Base-by-base conservation (phyloP, 1,140 invertebrate genomes). In the Limonius californicus region DNA sequence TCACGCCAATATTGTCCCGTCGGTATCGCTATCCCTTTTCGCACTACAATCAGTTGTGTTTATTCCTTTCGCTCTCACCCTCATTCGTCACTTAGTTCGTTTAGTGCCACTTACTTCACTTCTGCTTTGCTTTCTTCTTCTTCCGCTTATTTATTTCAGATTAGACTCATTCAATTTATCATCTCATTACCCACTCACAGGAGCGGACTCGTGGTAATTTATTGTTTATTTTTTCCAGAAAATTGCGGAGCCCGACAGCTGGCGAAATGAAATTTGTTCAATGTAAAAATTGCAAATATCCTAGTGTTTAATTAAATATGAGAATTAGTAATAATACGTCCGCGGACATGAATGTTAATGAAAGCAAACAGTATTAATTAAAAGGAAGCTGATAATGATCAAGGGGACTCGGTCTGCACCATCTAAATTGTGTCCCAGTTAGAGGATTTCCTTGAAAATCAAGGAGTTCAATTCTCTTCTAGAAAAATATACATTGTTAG, bases 111-210 rank as follows among this genome's bases (percentile, higher is more conserved):
- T 72, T 72, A 72, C 62, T 70, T 68, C 66, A 60, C 61, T 71
- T 71, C 67, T 72, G 66, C 45, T 72, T 69, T 50, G 45, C 45
- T 50, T 50, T 50, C 45, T 50, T 50, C 45, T 50, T 61, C 70
- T 72, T 72, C 69, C 72, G 72, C 70, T 72, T 74, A 74, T 74
- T 72, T 72, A 74, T 74, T 72, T 69, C 68, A 66, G 68, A 74
- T 74, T 74, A 74, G 70, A 71, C 63, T 72, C 69, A 71, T 74
- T 74, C 70, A 71, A 71, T 50, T 50, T 50, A 50, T 74, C 72
- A 74, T 72, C 70, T 74, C 67, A 74, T 74, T 74, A 74, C 67
- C 70, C 70, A 67, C 69, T 72, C 69, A 65, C 70, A 50, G 45
- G 45, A 18, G 20, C 45, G 45, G 45, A 16, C 19, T 50, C 45